A percentile compares a stretch with the other conserved stretches of the same genome.
phyloP scores from a whole-genome alignment of 2,797 vertebrate genomes.

The Takifugu ocellatus region DNA sequence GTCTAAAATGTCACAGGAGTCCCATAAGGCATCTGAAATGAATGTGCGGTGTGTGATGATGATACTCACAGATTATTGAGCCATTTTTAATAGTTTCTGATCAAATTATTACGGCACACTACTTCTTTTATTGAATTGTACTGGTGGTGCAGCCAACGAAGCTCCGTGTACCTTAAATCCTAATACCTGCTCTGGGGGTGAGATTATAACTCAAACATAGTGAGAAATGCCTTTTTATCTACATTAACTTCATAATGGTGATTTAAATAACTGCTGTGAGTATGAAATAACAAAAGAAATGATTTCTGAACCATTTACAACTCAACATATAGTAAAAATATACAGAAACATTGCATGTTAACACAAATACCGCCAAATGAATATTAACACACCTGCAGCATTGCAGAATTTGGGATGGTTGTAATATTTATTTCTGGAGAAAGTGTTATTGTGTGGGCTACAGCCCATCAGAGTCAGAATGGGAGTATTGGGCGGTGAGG shows the following conservation, averaged over 20 bases:
- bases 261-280: too few species aligned
- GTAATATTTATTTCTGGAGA: constrained; percentile 63
- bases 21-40: constrained; percentile 54
- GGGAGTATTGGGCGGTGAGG: constrained; percentile 55
- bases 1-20: constrained; percentile 59
- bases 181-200: too few species aligned
- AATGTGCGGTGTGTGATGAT: constrained; percentile 38
- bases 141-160: too few species aligned
- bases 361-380: too few species aligned
- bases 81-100: constrained; percentile 13
- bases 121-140: constrained; percentile 27
- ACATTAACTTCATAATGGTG: too few species aligned
- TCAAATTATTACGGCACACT: constrained; percentile 11
- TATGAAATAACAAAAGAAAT: too few species aligned
- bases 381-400: background rate
- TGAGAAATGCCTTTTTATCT: too few species aligned
- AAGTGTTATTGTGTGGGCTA: constrained; percentile 41
- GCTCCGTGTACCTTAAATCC: too few species aligned
- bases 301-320: too few species aligned
- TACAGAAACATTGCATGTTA: too few species aligned
- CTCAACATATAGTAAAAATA: too few species aligned
- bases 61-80: constrained; percentile 30
- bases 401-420: constrained; percentile 19
- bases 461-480: constrained; percentile 63
- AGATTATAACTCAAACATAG: too few species aligned